Conservation (phyloP, 2,797 vertebrate species). For the Linurgus olivaceus region DNA sequence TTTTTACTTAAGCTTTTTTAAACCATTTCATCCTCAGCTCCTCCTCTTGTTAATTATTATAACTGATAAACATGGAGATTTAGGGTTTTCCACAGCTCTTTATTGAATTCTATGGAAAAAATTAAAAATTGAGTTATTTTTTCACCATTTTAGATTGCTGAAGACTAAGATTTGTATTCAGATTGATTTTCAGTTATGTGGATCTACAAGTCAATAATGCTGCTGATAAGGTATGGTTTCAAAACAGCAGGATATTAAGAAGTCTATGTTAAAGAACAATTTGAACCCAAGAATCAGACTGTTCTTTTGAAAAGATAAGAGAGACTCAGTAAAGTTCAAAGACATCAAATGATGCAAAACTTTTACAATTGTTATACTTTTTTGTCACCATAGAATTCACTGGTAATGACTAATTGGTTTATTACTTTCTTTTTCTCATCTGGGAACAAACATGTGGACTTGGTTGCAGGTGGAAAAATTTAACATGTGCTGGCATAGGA, state of each 20-base stretch:
- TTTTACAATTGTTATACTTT: background rate
- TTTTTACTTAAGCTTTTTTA: background rate
- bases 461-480: background rate
- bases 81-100: rapidly evolving
- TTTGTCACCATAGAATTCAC: background rate
- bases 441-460: background rate
- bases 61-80: background rate
- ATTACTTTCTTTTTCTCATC: background rate
- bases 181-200: background rate
- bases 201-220: background rate
- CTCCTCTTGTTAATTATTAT: background rate
- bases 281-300: background rate
- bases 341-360: background rate
- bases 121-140: background rate
- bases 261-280: background rate
- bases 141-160: background rate
- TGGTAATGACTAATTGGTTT: background rate
- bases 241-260: slow-evolving; percentile 6
- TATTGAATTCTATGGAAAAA: background rate
- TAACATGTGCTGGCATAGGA: background rate
- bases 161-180: background rate
- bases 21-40: background rate
- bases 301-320: background rate
- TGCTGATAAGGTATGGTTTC: background rate
- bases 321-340: background rate